Evolutionary conservation across 1,140 invertebrate species (phyloP).

Genomic region (Diorhabda elongata): DNA sequence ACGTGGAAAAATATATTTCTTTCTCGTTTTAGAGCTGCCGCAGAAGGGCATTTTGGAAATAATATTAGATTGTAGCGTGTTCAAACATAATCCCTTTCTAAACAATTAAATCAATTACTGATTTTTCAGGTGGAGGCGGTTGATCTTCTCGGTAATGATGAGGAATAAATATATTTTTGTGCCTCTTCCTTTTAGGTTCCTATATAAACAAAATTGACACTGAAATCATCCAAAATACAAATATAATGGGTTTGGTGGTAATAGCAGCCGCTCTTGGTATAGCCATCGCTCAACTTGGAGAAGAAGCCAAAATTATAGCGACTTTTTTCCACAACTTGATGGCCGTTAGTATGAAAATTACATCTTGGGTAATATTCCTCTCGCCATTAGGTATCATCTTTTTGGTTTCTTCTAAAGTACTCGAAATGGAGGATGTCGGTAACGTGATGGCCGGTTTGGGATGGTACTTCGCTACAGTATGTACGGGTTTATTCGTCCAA

Average conservation of each 20-base stretch:
- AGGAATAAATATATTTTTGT: too few relatives aligned
- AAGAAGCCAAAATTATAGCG: slow-evolving; percentile 59
- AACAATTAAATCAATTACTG: too few relatives aligned
- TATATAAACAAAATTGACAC: slow-evolving; percentile 54
- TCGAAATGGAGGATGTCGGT: slow-evolving; percentile 72
- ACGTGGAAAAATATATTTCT: too few relatives aligned
- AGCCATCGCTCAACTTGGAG: slow-evolving; percentile 60
- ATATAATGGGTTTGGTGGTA: slow-evolving; percentile 68
- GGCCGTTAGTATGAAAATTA: slow-evolving; percentile 69
- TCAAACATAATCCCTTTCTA: too few relatives aligned
- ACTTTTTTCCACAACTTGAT: slow-evolving; percentile 61
- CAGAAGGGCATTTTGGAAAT: too few relatives aligned
- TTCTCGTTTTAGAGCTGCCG: too few relatives aligned
- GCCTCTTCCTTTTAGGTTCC: slow-evolving; percentile 28
- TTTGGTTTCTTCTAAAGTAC: slow-evolving; percentile 72
- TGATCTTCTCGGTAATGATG: too few relatives aligned
- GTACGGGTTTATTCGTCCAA: slow-evolving; percentile 74
- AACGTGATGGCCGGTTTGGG: slow-evolving; percentile 72
- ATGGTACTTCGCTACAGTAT: slow-evolving; percentile 75
- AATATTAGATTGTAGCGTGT: too few relatives aligned
- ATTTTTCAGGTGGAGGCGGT: too few relatives aligned
- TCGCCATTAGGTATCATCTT: slow-evolving; percentile 82
- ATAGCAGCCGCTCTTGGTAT: slow-evolving; percentile 65
- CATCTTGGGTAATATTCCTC: slow-evolving; percentile 69
- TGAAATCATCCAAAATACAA: slow-evolving; percentile 56